Conservation (phyloP, 2,797 vertebrate genomes). For the Clarias pachynema region DNA sequence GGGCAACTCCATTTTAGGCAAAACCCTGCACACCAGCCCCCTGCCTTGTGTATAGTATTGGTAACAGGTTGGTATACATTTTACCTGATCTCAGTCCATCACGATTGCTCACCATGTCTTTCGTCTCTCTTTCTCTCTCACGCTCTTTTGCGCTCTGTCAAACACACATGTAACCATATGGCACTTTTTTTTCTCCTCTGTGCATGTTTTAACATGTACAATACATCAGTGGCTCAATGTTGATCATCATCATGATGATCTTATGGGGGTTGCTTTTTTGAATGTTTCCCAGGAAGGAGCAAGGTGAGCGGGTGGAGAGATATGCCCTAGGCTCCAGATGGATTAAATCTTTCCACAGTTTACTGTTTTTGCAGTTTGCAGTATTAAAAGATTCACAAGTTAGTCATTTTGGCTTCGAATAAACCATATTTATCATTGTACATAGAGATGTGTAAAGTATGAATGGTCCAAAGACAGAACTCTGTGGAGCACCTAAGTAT, state of each 20-base stretch:
- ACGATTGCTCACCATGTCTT: background rate
- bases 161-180: constrained; percentile 21
- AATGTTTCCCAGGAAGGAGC: constrained; percentile 42
- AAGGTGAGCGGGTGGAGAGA: constrained; percentile 34
- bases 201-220: constrained; percentile 32
- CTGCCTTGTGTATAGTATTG: constrained; percentile 43
- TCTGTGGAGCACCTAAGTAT: constrained; percentile 20
- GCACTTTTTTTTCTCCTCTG: background rate
- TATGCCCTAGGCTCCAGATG: constrained; percentile 53
- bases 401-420: constrained; percentile 5
- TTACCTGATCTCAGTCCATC: constrained; percentile 38
- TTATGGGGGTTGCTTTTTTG: constrained; percentile 38
- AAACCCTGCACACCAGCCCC: constrained; percentile 46
- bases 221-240: constrained; percentile 38
- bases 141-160: constrained; percentile 22
- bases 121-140: constrained; percentile 26
- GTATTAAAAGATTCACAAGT: constrained; percentile 13
- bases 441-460: background rate
- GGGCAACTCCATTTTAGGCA: constrained; percentile 57
- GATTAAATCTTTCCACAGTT: constrained; percentile 58
- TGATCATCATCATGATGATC: constrained; percentile 37
- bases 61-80: constrained; percentile 53
- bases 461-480: constrained; percentile 21
- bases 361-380: constrained; percentile 38
- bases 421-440: constrained; percentile 1